These are phyloP conservation scores for Leptocoma aspasia DNA, from an alignment of 2,113 vertebrate genomes.

Conservation along the genomic window DNA sequence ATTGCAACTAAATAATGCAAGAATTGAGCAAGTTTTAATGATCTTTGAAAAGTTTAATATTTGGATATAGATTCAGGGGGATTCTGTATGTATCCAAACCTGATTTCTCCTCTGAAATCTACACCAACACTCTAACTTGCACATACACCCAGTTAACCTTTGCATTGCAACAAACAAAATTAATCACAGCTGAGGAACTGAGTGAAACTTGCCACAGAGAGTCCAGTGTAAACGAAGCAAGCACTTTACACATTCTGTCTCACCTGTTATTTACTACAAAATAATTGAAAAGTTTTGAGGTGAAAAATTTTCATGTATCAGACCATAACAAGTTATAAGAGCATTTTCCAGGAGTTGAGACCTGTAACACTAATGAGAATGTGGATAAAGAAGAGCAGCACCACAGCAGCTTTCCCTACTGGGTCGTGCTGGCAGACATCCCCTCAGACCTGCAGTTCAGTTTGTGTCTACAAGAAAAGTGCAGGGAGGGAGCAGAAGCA, in stretches of 20 bases:
- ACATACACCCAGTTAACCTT: background rate
- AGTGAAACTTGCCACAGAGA: background rate
- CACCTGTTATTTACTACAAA: background rate
- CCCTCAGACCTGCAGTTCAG: background rate
- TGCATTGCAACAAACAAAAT: background rate
- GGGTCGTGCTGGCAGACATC: background rate
- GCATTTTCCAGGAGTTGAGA: background rate
- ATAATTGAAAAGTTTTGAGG: background rate
- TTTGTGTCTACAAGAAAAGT: background rate
- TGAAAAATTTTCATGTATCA: background rate
- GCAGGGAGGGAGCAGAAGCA: background rate
- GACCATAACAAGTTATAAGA: background rate
- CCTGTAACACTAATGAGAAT: accelerated
- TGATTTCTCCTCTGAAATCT: background rate
- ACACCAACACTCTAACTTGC: background rate
- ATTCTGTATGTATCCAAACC: background rate
- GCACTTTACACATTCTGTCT: background rate
- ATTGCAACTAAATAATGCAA: background rate
- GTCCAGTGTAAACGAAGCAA: background rate
- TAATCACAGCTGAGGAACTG: background rate
- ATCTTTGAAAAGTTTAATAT: background rate
- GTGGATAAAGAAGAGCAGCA: background rate
- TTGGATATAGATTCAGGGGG: background rate
- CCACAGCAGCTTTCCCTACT: background rate
- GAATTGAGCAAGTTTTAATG: background rate